Evolutionary conservation across 2,888 invertebrate species (phyloP), one percentile per base, ranked within the genome.

Genomic region (Endomychus coccineus): DNA sequence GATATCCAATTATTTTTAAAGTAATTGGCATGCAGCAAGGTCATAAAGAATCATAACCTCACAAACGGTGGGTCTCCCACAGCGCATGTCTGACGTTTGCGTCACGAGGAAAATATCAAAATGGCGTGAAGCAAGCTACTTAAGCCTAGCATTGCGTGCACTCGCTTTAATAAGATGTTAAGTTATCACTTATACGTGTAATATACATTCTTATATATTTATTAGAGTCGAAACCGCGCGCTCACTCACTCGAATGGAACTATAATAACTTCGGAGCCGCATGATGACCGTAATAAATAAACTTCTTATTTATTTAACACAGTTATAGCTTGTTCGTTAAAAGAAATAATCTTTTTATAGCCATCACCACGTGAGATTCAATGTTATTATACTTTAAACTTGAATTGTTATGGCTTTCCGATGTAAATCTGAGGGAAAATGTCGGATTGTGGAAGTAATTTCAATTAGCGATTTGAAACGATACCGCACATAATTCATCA

Each of bases 151-250:
- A 49, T 62, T 55, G 62, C 62, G 61, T 62, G 62, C 58, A 51
- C 44, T 51, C 48, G 48, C 45, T 56, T 62, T 64, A 64, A 64
- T 64, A 61, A 59, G 61, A 61, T 62, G 63, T 64, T 61, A 64
- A 64, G 61, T 64, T 63, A 64, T 64, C 63, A 61, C 63, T 62
- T 63, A 61, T 54, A 56, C 53, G 54, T 61, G 61, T 63, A 63
- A 63, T 63, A 62, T 60, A 63, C 61, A 58, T 62, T 58, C 49
- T 58, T 54, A 55, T 58, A 51, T 59, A 61, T 61, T 60, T 60
- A 60, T 61, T 58, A 54, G 56, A 56, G 41, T 45, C 41, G 47
- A 48, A 51, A 50, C 41, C 40, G 43, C 53, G 42, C 40, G 23
- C 21, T 36, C 22, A 30, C 25, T 25, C 30, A 30, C 21, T 36